Conservation (phyloP, 1,140 invertebrate genomes). For the Drosophila kohkoa region DNA sequence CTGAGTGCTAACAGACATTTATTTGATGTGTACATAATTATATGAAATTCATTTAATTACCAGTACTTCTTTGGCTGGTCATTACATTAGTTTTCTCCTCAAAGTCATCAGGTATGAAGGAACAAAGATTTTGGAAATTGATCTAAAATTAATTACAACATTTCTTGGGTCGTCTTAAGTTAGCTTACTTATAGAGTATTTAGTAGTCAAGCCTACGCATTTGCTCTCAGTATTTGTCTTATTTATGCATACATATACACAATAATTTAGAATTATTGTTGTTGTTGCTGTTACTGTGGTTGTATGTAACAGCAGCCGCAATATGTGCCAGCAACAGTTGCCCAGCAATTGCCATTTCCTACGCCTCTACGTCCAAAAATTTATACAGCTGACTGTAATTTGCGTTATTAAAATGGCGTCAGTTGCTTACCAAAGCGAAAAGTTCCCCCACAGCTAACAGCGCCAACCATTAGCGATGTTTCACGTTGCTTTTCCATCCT, state of each 20-base stretch:
- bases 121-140: too few species aligned
- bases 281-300: slow-evolving; percentile 7
- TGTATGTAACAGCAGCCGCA: slow-evolving; percentile 55
- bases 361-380: slow-evolving; percentile 54
- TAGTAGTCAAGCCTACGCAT: neutral
- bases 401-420: slow-evolving; percentile 80
- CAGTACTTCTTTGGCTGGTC: too few species aligned
- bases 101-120: too few species aligned
- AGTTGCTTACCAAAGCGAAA: slow-evolving; percentile 76
- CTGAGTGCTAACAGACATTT: neutral
- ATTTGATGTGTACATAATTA: neutral
- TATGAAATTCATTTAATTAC: too few species aligned
- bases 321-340: slow-evolving; percentile 75
- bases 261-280: slow-evolving; percentile 52
- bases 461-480: neutral
- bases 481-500: neutral
- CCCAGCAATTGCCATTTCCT: slow-evolving; percentile 31
- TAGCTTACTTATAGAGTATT: slow-evolving; percentile 16
- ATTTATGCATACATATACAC: slow-evolving; percentile 43
- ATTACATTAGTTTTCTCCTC: too few species aligned
- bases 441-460: slow-evolving; percentile 22
- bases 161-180: neutral
- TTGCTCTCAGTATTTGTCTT: neutral
- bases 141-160: too few species aligned
- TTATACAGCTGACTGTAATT: slow-evolving; percentile 76